Base-by-base conservation (phyloP, 2,888 invertebrate species). In the Gymnoscelis rufifasciata region DNA sequence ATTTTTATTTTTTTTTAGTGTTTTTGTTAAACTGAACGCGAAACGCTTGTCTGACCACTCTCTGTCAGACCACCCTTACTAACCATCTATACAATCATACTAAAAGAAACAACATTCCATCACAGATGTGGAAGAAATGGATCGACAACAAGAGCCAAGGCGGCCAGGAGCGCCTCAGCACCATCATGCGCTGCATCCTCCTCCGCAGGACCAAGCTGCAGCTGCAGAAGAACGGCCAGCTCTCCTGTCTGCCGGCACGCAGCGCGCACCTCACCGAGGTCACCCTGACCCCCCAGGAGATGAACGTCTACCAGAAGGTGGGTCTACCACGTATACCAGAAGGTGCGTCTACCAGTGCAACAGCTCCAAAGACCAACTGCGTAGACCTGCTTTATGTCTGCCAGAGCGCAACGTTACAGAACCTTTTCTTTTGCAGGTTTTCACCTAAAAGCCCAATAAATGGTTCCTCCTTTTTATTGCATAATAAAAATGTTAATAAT, bases 41-140 rank as follows among this genome's bases (percentile, higher is more conserved):
- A n/a, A n/a, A n/a, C n/a, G n/a, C n/a, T n/a, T n/a, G n/a, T n/a
- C n/a, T n/a, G n/a, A n/a, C n/a, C n/a, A n/a, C n/a, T n/a, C n/a
- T n/a, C n/a, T n/a, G n/a, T n/a, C n/a, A n/a, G n/a, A n/a, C n/a
- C n/a, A n/a, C n/a, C n/a, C n/a, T n/a, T n/a, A n/a, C n/a, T n/a
- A n/a, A n/a, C n/a, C n/a, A n/a, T n/a, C n/a, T n/a, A n/a, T n/a
- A n/a, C n/a, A n/a, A n/a, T 19, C 19, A 3, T 19, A 3, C 19
- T 6, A 26, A 6, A 37, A 7, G 8, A 37, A 37, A 2, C 19
- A 19, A 29, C 10, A 6, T 7, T 31, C 3, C 24, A 3, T 7
- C 5, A 23, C 59, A 92, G 87, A 93, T 96, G 54, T 98, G 97
- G 97, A 97, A 96, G 74, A 92, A 93, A 49, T 97, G 97, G 94